A percentile compares a stretch with the other conserved stretches of the same genome.
Evolutionary conservation across 2,797 vertebrate species (phyloP).

Genomic region (Melanotaenia nigrans): DNA sequence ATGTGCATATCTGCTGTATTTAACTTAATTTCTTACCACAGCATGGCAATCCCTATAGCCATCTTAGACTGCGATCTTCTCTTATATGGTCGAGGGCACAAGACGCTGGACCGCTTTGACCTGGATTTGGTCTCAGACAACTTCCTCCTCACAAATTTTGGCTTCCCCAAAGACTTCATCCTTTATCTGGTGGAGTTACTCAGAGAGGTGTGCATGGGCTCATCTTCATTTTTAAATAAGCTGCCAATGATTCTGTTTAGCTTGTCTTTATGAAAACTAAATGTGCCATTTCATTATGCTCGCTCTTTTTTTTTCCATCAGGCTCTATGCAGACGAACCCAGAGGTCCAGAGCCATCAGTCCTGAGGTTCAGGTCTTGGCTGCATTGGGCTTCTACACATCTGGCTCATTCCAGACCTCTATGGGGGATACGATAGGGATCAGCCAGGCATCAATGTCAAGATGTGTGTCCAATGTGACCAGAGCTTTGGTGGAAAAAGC

Average conservation of each 20-base stretch:
- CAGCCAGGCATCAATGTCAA: constrained; percentile 97
- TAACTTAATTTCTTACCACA: constrained; percentile 12
- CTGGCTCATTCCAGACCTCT: constrained; percentile 95
- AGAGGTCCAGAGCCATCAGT: constrained; percentile 94
- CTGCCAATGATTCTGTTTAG: neutral
- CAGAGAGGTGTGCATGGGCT: constrained; percentile 76
- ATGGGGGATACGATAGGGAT: constrained; percentile 98
- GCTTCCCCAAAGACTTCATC: constrained; percentile 94
- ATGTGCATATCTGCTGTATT: neutral
- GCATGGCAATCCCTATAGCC: constrained; percentile 92
- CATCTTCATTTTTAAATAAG: neutral
- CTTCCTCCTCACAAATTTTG: constrained; percentile 90
- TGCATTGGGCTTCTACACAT: constrained; percentile 94
- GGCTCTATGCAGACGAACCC: constrained; percentile 89
- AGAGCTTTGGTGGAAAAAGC: constrained; percentile 93
- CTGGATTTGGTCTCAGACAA: constrained; percentile 91
- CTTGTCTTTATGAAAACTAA: neutral
- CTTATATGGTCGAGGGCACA: constrained; percentile 92
- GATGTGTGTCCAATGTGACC: constrained; percentile 95
- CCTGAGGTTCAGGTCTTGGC: constrained; percentile 96
- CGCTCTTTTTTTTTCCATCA: constrained; percentile 10
- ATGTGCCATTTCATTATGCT: neutral
- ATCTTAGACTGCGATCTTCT: constrained; percentile 94
- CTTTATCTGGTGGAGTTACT: constrained; percentile 92
- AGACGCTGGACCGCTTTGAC: constrained; percentile 94